phyloP scores from a whole-genome alignment of 2,888 invertebrate species.

The Cataglyphis albicans region DNA sequence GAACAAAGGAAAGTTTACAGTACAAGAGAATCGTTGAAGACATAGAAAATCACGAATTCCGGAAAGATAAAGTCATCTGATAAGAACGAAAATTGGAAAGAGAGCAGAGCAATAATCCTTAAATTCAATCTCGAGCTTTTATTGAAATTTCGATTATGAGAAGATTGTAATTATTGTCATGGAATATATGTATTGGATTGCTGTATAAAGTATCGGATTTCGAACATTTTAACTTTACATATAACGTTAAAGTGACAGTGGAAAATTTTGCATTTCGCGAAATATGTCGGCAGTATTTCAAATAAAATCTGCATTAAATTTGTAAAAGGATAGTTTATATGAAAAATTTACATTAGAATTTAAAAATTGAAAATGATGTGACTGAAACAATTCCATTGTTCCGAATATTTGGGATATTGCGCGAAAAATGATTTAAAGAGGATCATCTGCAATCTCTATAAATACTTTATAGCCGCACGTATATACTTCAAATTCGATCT shows the following conservation, averaged over 20 bases:
- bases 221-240: neutral
- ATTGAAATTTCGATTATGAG: slow-evolving; percentile 1
- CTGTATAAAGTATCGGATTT: neutral
- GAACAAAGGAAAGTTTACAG: slow-evolving; percentile 38
- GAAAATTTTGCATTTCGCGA: neutral
- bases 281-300: neutral
- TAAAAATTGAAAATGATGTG: neutral
- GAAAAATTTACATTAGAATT: slow-evolving; percentile 2
- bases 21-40: slow-evolving; percentile 9
- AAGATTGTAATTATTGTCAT: neutral
- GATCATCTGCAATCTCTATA: slow-evolving; percentile 43
- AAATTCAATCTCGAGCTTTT: neutral
- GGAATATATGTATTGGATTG: neutral
- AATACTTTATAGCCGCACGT: slow-evolving; percentile 16
- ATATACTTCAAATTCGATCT: slow-evolving; percentile 36
- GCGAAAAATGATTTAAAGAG: slow-evolving; percentile 39
- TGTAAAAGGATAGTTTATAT: neutral
- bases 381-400: neutral
- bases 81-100: slow-evolving; percentile 13
- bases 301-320: neutral
- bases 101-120: neutral
- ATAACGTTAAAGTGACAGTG: neutral
- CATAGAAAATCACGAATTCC: slow-evolving; percentile 11
- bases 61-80: slow-evolving; percentile 15
- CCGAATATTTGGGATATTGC: slow-evolving; percentile 1